These are phyloP conservation scores for Glaucopsyche alexis DNA, from an alignment of 2,888 invertebrate species.

Conservation along the genomic window DNA sequence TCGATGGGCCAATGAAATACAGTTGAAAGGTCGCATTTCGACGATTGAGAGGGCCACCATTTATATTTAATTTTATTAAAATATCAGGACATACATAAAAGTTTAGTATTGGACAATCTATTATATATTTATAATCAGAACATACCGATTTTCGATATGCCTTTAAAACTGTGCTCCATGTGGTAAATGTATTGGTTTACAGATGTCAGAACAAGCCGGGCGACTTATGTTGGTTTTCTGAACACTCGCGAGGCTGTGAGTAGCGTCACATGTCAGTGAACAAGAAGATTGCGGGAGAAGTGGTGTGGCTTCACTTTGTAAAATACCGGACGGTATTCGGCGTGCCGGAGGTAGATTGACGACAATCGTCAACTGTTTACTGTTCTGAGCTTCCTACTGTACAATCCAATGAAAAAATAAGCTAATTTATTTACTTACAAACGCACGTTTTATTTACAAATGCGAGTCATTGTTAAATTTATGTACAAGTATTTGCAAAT, in stretches of 20 bases:
- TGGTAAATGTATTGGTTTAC: background rate
- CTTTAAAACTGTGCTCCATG: too few relatives aligned
- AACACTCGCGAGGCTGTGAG: background rate
- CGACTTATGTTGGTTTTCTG: background rate
- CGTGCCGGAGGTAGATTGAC: background rate
- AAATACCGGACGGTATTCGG: too few relatives aligned
- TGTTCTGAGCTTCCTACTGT: background rate
- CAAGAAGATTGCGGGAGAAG: background rate
- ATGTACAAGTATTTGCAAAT: too few relatives aligned
- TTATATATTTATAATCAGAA: too few relatives aligned
- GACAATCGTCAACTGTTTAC: background rate
- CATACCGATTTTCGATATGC: too few relatives aligned
- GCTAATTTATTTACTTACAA: background rate
- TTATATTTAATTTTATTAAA: background rate
- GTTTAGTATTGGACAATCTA: too few relatives aligned
- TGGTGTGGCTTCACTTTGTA: too few relatives aligned
- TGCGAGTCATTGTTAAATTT: too few relatives aligned
- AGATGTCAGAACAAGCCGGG: background rate
- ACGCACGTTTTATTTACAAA: too few relatives aligned
- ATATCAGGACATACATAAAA: too few relatives aligned
- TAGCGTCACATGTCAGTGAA: background rate
- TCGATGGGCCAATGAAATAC: background rate
- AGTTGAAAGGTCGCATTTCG: background rate
- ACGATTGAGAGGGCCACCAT: background rate
- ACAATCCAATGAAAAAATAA: background rate